Evolutionary conservation across 2,113 vertebrate genomes (phyloP).

Genomic region (Microcebus griseorufus): DNA sequence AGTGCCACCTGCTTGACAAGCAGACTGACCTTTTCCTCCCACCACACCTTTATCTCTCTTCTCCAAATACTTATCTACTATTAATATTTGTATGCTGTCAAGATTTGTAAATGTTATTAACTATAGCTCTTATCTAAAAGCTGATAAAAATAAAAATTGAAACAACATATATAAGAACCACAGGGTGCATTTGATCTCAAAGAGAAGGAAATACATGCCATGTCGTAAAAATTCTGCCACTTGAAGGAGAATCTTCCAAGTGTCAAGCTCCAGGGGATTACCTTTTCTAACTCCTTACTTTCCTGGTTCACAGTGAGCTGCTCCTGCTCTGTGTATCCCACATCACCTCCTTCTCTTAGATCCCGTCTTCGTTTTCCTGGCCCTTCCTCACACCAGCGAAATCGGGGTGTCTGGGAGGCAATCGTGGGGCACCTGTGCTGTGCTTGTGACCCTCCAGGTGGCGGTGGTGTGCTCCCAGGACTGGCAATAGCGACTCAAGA

Average conservation of each 20-base stretch:
- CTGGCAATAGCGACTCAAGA: slow-evolving; percentile 15
- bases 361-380: neutral
- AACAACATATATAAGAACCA: neutral
- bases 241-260: neutral
- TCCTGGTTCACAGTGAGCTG: neutral
- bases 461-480: neutral
- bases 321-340: fast-evolving
- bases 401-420: neutral
- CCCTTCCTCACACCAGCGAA: neutral
- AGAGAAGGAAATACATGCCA: neutral
- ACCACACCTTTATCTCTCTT: neutral
- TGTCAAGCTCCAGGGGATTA: neutral
- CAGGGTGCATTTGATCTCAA: fast-evolving
- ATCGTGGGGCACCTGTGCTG: fast-evolving
- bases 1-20: neutral
- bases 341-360: neutral
- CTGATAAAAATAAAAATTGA: neutral
- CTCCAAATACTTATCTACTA: neutral
- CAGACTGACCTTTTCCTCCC: neutral
- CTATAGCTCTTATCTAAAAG: neutral
- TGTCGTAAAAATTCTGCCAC: neutral
- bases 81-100: neutral
- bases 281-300: neutral
- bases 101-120: neutral
- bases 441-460: neutral